Evolutionary conservation across 2,797 vertebrate genomes (phyloP), one percentile per base, ranked within the genome.

Genomic region (Enoplosus armatus): DNA sequence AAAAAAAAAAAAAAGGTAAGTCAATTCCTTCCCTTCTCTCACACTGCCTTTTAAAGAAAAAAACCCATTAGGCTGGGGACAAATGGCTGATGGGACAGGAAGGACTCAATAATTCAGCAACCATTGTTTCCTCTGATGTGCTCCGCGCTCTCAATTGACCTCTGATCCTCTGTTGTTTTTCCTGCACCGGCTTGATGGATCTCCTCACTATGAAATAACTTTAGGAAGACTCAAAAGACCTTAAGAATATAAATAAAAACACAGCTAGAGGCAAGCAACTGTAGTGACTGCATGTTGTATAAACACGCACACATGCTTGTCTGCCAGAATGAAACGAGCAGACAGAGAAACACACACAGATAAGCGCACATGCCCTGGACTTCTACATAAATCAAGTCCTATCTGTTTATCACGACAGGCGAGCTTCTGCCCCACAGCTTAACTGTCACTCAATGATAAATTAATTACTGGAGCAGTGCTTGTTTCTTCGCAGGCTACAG

Each of bases 101-200:
- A 92, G 85, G 79, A 78, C 90, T 95, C 92, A 95, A 95, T 95
- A 94, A 95, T 95, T 95, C 92, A 95, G 84, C 84, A 92, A 79
- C 90, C 92, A 94, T 95, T 95, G 95, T 95, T 95, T 93, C 87
- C 87, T 90, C 80, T 92, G 93, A 94, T 92, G 93, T 89, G 90
- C 90, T 72, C 80, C 12, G 47, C 56, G 67, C 87, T 92, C 90
- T 86, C 88, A 90, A 85, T 91, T 95, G 93, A 95, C 93, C 94
- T 91, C 89, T 92, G 90, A 87, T 89, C 85, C 84, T 83, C 87
- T 80, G 87, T 86, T 93, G 89, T 91, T 92, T 85, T 87, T 81
- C 87, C 78, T 82, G 75, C 72, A 61, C 75, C 6, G 10, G 55
- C 71, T 86, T 94, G 92, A 93, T 92, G 94, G 92, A 94, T 91